Percentiles rank a stretch among this genome's conserved stretches.
Evolutionary conservation across 92 coral and sea anemone species (phyloP).

Genomic region (Bergia sp.): DNA sequence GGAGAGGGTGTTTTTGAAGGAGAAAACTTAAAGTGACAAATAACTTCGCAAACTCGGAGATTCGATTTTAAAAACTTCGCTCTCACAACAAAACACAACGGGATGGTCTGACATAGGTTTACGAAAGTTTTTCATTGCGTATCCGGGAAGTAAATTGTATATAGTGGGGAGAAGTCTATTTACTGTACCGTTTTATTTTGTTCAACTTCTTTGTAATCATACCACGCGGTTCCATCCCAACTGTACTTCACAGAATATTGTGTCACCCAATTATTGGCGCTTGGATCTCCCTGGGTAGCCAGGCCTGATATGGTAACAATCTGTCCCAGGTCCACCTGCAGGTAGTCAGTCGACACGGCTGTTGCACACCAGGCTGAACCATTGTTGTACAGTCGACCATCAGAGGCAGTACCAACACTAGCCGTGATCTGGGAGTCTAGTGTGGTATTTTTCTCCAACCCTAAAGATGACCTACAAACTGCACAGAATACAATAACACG

Average conservation of each 20-base stretch:
- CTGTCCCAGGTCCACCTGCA: conserved; percentile 2
- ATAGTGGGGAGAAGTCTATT: too few relatives aligned
- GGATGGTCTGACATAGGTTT: too few relatives aligned
- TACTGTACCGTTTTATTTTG: background rate
- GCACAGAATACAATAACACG: too few relatives aligned
- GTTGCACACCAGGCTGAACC: background rate
- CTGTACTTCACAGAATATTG: background rate
- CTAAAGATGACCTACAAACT: conserved; percentile 9
- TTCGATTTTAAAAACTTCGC: too few relatives aligned
- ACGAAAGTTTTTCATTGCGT: too few relatives aligned
- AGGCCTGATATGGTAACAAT: conserved; percentile 4
- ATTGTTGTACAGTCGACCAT: conserved; percentile 18
- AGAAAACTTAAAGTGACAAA: too few relatives aligned
- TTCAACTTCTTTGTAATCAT: background rate
- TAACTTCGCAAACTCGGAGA: too few relatives aligned
- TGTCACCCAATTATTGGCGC: conserved; percentile 1
- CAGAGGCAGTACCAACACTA: background rate
- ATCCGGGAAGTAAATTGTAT: too few relatives aligned
- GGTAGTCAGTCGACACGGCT: background rate
- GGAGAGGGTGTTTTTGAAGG: too few relatives aligned
- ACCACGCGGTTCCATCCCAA: background rate
- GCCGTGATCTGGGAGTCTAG: conserved; percentile 8
- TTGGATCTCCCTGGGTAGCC: conserved; percentile 23
- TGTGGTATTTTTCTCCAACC: background rate
- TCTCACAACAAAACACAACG: background rate